Evolutionary conservation across 1,140 invertebrate genomes (phyloP).

Genomic region (Tetragnatha versicolor): DNA sequence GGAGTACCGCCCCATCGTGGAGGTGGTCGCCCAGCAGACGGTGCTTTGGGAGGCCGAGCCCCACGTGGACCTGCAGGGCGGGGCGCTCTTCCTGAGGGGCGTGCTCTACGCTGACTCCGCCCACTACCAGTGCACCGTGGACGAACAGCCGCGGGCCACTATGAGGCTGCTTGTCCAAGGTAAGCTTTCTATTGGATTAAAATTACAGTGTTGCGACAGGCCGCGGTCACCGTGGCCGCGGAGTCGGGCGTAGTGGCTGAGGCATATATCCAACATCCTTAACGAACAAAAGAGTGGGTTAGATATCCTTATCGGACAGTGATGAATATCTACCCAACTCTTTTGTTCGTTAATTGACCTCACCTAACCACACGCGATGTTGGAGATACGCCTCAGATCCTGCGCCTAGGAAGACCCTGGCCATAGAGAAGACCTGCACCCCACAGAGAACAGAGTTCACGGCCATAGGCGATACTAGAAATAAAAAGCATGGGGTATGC

Average conservation of each 20-base stretch:
- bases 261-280: background rate
- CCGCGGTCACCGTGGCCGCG: too few species aligned
- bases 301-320: too few species aligned
- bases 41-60: slow-evolving; percentile 56
- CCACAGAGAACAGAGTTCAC: too few species aligned
- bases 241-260: too few species aligned
- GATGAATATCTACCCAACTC: too few species aligned
- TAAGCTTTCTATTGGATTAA: too few species aligned
- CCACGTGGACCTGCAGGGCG: slow-evolving; percentile 68
- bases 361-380: too few species aligned
- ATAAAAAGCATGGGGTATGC: too few species aligned
- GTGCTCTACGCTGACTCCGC: slow-evolving; percentile 71
- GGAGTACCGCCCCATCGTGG: slow-evolving; percentile 57
- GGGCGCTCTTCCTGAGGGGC: slow-evolving; percentile 71
- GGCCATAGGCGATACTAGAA: too few species aligned
- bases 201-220: too few species aligned
- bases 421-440: background rate
- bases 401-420: background rate
- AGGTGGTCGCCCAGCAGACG: slow-evolving; percentile 54
- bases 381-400: background rate
- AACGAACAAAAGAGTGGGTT: background rate
- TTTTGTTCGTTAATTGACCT: too few species aligned
- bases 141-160: slow-evolving; percentile 71
- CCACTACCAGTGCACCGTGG: slow-evolving; percentile 74
- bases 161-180: slow-evolving; percentile 72